Conservation (phyloP, 1,140 invertebrate genomes). For the Chlorops oryzae region DNA sequence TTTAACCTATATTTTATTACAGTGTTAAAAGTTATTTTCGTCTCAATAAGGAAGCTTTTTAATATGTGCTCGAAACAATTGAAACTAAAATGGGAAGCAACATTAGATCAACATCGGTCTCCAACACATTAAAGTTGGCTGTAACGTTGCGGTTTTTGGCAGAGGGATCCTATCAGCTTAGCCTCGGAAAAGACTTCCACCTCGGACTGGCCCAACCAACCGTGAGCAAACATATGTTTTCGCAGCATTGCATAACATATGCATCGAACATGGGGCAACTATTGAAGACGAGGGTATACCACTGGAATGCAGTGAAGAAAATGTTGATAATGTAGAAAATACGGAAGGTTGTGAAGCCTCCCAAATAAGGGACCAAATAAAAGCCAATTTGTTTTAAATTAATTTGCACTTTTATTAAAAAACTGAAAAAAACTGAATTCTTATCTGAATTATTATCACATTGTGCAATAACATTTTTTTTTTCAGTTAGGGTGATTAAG, state of each 20-base stretch:
- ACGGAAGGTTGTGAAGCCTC: background rate
- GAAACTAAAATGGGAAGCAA: background rate
- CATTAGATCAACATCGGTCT: background rate
- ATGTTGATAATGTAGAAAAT: background rate
- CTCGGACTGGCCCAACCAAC: background rate
- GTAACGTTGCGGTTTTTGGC: background rate
- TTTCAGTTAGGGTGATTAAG: no score
- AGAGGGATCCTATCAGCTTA: background rate
- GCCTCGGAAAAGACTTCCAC: background rate
- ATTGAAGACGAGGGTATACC: background rate
- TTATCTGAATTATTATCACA: no score
- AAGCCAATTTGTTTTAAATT: background rate
- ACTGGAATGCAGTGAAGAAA: background rate
- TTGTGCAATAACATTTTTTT: no score
- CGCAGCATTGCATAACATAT: background rate
- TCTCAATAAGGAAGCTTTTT: no score
- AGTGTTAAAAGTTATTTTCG: background rate
- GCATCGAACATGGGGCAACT: background rate
- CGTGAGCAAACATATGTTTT: background rate
- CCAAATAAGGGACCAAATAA: background rate
- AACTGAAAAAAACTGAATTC: background rate
- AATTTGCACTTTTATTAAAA: background rate
- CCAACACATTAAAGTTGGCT: background rate
- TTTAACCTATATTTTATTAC: background rate
- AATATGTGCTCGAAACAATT: background rate